Conservation (phyloP, 2,888 invertebrate species). For the Mesorhabditis belari region DNA sequence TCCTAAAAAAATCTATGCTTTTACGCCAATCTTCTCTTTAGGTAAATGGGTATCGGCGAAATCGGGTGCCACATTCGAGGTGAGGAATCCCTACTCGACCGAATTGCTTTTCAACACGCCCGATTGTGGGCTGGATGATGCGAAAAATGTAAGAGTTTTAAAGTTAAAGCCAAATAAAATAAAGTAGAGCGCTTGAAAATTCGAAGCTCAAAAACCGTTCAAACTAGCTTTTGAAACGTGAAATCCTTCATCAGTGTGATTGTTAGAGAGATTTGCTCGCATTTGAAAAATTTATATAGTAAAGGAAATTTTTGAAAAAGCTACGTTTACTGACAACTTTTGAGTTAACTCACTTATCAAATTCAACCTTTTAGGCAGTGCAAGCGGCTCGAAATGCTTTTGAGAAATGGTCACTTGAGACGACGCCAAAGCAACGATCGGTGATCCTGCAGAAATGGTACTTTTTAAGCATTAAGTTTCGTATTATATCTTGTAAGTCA, state of each 20-base stretch:
- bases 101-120: conserved; percentile 34
- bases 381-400: conserved; percentile 36
- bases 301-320: neutral
- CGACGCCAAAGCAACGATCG: conserved; percentile 47
- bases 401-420: conserved; percentile 38
- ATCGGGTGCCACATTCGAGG: conserved; percentile 36
- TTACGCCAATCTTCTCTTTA: conserved; percentile 3
- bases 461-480: neutral
- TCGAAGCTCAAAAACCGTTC: neutral
- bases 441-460: conserved; percentile 30
- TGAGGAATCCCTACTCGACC: conserved; percentile 38
- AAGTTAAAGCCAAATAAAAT: neutral
- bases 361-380: conserved; percentile 41
- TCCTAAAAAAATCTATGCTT: neutral
- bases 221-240: neutral
- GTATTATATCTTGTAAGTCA: neutral
- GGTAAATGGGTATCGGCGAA: conserved; percentile 26
- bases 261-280: neutral
- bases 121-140: conserved; percentile 44
- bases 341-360: neutral
- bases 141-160: conserved; percentile 27
- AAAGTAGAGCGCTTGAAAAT: neutral
- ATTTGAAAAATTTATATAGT: neutral
- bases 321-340: too few species aligned
- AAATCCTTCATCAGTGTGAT: neutral